These are phyloP conservation scores for Myotis lucifugus DNA, from an alignment of 2,113 vertebrate genomes.

Conservation along the genomic window DNA sequence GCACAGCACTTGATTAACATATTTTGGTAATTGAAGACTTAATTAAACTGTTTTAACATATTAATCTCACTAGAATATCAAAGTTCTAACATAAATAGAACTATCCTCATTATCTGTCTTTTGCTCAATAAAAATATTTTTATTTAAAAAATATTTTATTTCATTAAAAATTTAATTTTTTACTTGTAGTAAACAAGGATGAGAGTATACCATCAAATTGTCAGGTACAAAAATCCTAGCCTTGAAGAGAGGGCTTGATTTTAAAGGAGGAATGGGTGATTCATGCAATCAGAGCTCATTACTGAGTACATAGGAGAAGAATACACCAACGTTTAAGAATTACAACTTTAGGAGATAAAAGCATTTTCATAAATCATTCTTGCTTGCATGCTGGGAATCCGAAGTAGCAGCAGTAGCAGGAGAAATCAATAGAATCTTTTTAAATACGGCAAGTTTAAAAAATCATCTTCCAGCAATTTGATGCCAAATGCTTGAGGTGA, in stretches of 20 bases:
- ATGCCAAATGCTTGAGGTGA: neutral
- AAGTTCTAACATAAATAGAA: neutral
- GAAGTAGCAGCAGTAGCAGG: neutral
- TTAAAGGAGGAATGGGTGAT: neutral
- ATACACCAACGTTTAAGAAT: neutral
- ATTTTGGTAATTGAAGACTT: neutral
- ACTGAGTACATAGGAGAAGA: neutral
- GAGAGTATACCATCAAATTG: neutral
- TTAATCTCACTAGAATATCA: neutral
- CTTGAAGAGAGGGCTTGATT: neutral
- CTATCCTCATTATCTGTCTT: neutral
- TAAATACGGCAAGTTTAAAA: slow-evolving; percentile 10
- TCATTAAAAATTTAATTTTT: neutral
- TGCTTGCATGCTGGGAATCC: neutral
- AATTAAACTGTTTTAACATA: neutral
- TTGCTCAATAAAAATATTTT: neutral
- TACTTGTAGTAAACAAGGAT: neutral
- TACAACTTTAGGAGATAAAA: neutral
- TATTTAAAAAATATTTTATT: neutral
- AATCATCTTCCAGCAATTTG: neutral
- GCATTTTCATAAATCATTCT: neutral
- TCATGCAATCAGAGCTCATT: neutral
- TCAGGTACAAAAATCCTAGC: neutral
- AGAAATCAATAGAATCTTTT: neutral
- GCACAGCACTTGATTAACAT: neutral